Evolutionary conservation across 2,797 vertebrate species (phyloP), one percentile per base, ranked within the genome.

Genomic region (Pangasius djambal): DNA sequence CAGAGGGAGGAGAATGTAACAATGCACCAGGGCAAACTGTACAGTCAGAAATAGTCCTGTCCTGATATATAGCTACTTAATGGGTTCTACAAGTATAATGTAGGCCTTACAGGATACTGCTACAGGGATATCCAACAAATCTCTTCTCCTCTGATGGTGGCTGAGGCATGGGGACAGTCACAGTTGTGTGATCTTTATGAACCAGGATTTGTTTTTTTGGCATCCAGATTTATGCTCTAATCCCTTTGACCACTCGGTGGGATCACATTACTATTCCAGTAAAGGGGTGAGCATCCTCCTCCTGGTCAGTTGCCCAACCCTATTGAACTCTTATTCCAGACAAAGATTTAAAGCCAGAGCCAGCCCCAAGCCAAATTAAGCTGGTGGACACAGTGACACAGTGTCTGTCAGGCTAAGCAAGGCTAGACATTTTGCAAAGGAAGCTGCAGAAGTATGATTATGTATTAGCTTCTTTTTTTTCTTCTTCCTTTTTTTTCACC

Each of bases 171-270:
- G 65, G 87, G 70, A 88, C 87, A 88, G 69, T 79, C 86, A 90
- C 90, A 91, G 89, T 88, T 88, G 89, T 90, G 89, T 88, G 31
- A 78, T 90, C 89, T 87, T 86, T 79, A 81, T 78, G 50, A 83
- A 92, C 75, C 77, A 70, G 89, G 89, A 92, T 92, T 91, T 91
- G 91, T 84, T 93, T 91, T 91, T 89, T 90, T 92, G 84, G 87
- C 83, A 90, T 91, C 91, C 89, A 83, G 89, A 91, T 86, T 89
- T 89, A 87, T 81, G n/a, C 81, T 88, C 70, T 88, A 91, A 92
- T 90, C 90, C 84, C 87, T 88, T 59, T 88, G 89, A 88, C 70
- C 79, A n/a, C 69, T 78, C 74, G 6, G 83, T 57, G 48, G 86
- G 88, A 69, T 92, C 55, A 88, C 72, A 85, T 91, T 90, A 83